Conservation (phyloP, 1,140 invertebrate genomes). For the Leptopilina boulardi region DNA sequence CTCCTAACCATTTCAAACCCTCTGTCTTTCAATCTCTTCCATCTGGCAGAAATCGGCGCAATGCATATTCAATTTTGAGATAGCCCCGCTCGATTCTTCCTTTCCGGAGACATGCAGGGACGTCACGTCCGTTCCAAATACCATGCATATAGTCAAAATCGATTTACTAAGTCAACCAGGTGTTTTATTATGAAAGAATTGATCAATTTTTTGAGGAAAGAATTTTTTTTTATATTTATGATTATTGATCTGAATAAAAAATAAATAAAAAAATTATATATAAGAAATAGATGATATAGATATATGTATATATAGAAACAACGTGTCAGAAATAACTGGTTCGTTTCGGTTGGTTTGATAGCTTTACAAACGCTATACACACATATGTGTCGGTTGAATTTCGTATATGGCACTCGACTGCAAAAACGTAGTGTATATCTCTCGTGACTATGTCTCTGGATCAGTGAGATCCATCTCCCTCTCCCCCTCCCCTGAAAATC, state of each 20-base stretch:
- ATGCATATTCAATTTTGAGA: conserved; percentile 64
- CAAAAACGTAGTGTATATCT: conserved; percentile 13
- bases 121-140: neutral
- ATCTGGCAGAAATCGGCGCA: conserved; percentile 38
- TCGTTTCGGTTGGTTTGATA: conserved; percentile 10
- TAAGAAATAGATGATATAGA: too few species aligned
- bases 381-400: conserved; percentile 9
- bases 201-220: neutral
- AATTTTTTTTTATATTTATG: neutral
- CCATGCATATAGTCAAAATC: neutral
- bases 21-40: conserved; percentile 7
- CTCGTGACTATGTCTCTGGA: neutral
- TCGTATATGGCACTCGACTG: neutral
- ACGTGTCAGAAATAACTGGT: conserved; percentile 14
- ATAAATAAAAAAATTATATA: too few species aligned
- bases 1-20: neutral
- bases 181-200: neutral
- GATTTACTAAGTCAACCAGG: neutral
- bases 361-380: neutral
- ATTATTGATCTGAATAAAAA: too few species aligned
- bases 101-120: conserved; percentile 1
- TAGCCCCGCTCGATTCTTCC: conserved; percentile 42
- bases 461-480: neutral
- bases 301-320: neutral
- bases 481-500: neutral